Percentiles rank a stretch among this genome's conserved stretches.
phyloP scores from a whole-genome alignment of 2,797 vertebrate genomes.

The Mycteria americana region DNA sequence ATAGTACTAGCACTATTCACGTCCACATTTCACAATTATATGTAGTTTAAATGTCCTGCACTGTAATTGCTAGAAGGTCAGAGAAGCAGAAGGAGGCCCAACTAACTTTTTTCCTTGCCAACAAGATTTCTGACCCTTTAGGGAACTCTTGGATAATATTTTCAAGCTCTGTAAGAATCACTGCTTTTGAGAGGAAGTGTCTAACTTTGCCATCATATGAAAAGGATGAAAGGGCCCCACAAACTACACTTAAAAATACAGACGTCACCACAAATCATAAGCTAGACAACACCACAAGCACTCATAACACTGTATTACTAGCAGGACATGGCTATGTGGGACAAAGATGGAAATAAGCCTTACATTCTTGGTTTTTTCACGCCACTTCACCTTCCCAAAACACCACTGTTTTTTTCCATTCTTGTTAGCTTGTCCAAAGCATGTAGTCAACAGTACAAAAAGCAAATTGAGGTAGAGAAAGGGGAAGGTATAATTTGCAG shows the following conservation, averaged over 20 bases:
- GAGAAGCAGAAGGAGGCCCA: not conserved
- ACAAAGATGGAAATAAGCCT: constrained; percentile 28
- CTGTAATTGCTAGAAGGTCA: not conserved
- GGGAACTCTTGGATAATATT: not conserved
- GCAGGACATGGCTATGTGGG: not conserved
- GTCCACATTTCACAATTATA: not conserved
- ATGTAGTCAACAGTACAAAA: not conserved
- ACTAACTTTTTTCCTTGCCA: not conserved
- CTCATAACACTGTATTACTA: not conserved
- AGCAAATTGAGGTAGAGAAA: constrained; percentile 24
- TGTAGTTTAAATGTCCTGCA: not conserved
- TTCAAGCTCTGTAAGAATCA: not conserved
- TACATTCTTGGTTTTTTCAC: constrained; percentile 31
- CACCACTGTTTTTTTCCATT: constrained; percentile 6
- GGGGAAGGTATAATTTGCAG: not conserved
- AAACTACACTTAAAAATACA: not conserved
- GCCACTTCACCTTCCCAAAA: constrained; percentile 37
- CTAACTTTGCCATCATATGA: not conserved
- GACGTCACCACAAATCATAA: constrained; percentile 15
- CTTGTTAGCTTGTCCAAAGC: constrained; percentile 48
- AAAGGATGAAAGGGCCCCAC: not conserved
- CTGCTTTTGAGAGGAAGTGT: not conserved
- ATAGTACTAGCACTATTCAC: not conserved
- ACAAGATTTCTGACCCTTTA: not conserved
- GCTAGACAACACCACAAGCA: not conserved